A percentile compares a stretch with the other conserved stretches of the same genome.
Evolutionary conservation across 1,140 invertebrate genomes (phyloP).

Genomic region (Trypoxylus dichotomus): DNA sequence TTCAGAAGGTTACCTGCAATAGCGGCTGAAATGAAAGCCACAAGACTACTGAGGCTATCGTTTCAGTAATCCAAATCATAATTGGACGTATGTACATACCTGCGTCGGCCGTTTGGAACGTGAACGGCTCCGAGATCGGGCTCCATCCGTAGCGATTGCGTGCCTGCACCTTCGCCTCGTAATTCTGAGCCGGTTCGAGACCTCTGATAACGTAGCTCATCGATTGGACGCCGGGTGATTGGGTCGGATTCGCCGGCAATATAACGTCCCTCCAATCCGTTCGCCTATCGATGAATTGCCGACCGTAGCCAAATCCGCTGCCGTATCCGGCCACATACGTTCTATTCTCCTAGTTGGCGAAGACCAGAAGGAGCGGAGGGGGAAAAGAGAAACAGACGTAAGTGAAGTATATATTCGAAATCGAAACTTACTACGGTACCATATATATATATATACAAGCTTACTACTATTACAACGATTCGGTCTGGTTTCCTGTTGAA

Average conservation of each 20-base stretch:
- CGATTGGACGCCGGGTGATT: slow-evolving; percentile 55
- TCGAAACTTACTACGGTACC: background rate
- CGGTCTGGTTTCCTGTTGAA: too few species aligned
- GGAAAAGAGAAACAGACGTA: slow-evolving; percentile 1
- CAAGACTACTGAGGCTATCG: too few species aligned
- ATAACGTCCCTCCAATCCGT: slow-evolving; percentile 65
- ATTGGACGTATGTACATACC: slow-evolving; percentile 41
- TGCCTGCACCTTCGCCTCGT: slow-evolving; percentile 65
- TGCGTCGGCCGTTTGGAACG: slow-evolving; percentile 54
- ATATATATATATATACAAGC: background rate
- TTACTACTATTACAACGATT: background rate
- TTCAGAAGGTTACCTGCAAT: too few species aligned
- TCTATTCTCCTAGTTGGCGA: slow-evolving; percentile 44
- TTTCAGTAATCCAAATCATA: too few species aligned
- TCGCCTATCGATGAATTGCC: slow-evolving; percentile 48
- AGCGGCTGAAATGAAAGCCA: too few species aligned
- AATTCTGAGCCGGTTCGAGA: slow-evolving; percentile 61
- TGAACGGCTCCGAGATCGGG: slow-evolving; percentile 60
- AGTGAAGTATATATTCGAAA: slow-evolving; percentile 21
- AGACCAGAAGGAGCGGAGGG: background rate
- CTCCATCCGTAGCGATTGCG: slow-evolving; percentile 68
- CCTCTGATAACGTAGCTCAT: slow-evolving; percentile 65
- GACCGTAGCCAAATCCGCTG: slow-evolving; percentile 45
- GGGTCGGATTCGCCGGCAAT: slow-evolving; percentile 55
- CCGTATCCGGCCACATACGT: slow-evolving; percentile 45